Percentiles rank a stretch among this genome's conserved stretches.
Evolutionary conservation across 2,888 invertebrate genomes (phyloP).

Genomic region (Tipula lateralis): DNA sequence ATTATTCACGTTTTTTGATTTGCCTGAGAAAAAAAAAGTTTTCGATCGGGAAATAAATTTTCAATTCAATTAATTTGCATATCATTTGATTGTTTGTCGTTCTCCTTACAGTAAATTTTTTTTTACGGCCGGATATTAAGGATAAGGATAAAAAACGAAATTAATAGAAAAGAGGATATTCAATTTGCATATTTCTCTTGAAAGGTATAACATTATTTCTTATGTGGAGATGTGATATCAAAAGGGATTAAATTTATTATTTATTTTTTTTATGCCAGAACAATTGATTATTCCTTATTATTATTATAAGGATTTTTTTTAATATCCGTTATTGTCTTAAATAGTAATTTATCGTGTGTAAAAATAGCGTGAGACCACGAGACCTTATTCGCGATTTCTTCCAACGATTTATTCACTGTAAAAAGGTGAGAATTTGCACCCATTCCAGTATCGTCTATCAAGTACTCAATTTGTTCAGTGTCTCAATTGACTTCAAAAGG

Average conservation of each 20-base stretch:
- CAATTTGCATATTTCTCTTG: slow-evolving; percentile 27
- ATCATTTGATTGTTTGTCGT: slow-evolving; percentile 6
- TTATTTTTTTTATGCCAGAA: neutral
- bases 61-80: slow-evolving; percentile 28
- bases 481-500: no score
- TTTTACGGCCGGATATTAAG: slow-evolving; percentile 28
- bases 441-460: no score
- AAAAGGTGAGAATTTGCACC: no score
- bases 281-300: slow-evolving; percentile 11
- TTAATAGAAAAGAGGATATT: slow-evolving; percentile 27
- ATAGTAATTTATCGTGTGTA: neutral
- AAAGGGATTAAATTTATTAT: neutral
- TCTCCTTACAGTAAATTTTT: neutral
- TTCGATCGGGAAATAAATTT: slow-evolving; percentile 20
- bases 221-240: neutral
- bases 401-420: no score
- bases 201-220: slow-evolving; percentile 25
- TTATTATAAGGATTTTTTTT: neutral
- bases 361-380: neutral
- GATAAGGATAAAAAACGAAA: neutral
- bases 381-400: no score
- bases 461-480: no score
- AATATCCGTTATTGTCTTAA: neutral
- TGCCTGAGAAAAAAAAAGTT: neutral
- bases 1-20: slow-evolving; percentile 27